Base-by-base conservation (phyloP, 2,888 invertebrate genomes). In the Allacma fusca region DNA sequence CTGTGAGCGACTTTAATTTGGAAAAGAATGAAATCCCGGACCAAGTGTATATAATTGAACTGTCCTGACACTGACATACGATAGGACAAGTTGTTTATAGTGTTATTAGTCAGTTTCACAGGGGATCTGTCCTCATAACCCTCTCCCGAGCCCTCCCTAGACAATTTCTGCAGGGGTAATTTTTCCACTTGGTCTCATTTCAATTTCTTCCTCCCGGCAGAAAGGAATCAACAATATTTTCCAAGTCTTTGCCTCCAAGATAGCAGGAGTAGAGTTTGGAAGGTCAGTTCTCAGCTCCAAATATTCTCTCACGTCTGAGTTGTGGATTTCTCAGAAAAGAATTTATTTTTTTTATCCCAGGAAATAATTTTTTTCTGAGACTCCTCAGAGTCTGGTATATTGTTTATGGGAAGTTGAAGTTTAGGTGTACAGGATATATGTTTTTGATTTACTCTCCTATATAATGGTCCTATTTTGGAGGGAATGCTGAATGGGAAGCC, bases 21-120 rank as follows among this genome's bases (percentile, higher is more conserved):
- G 57, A 44, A n/a, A n/a, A 69, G 34, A 34, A 28, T 57, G 57
- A 34, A 68, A 64, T 64, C 76, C 28, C 26, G 70, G 23, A 50
- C 29, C 62, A 19, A n/a, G n/a, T n/a, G n/a, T n/a, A n/a, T 77
- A 73, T 78, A 78, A 78, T 78, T 75, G 78, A 69, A 75, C 64
- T 64, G 70, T 69, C 75, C 64, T 75, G 79, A 79, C 79, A 76
- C 76, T 79, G 79, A 79, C 79, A 76, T 76, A 79, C 76, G 79
- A 76, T 68, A 44, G 64, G 23, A 65, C 44, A 50, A 16, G 64
- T 79, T 79, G 1, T 50, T 19, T 79, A 79, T 79, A 73, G 72
- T 76, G 73, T 64, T 72, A 79, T 79, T 72, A 78, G 68, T 78
- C 78, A 72, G 19, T 62, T 72, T 72, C 72, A 9, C 40, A 40